A percentile compares a stretch with the other conserved stretches of the same genome.
Evolutionary conservation across 2,888 invertebrate species (phyloP).

Genomic region (Phyllotreta cruciferae): DNA sequence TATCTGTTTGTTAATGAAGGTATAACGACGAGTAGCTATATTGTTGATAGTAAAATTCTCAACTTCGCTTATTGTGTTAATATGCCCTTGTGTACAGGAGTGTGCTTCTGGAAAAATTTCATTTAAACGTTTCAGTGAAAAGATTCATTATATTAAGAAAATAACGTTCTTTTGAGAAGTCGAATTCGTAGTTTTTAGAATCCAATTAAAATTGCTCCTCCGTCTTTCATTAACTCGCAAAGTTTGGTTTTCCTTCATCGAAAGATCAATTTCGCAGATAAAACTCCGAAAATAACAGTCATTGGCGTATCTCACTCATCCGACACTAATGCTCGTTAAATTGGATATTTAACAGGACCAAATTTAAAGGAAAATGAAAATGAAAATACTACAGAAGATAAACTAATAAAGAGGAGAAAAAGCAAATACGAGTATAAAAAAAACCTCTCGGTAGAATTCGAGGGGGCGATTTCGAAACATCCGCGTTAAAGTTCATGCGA

Average conservation of each 20-base stretch:
- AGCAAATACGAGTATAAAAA: too few relatives aligned
- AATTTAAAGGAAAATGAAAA: too few relatives aligned
- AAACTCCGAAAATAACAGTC: slow-evolving; percentile 12
- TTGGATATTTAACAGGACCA: too few relatives aligned
- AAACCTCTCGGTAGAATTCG: too few relatives aligned
- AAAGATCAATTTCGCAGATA: slow-evolving; percentile 17
- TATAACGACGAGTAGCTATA: slow-evolving; percentile 9
- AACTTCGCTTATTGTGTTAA: slow-evolving; percentile 1
- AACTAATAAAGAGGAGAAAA: too few relatives aligned
- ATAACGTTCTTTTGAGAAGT: neutral
- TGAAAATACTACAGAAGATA: too few relatives aligned
- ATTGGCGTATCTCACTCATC: neutral
- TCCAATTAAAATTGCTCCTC: slow-evolving; percentile 6
- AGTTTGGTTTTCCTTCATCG: slow-evolving; percentile 14
- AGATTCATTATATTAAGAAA: too few relatives aligned
- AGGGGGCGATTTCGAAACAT: too few relatives aligned
- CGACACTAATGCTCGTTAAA: too few relatives aligned
- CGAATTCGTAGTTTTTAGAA: neutral
- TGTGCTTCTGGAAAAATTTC: too few relatives aligned
- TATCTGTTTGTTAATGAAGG: slow-evolving; percentile 21
- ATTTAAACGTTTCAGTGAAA: too few relatives aligned
- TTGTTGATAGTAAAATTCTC: neutral
- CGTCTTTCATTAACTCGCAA: slow-evolving; percentile 7
- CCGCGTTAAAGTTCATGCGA: neutral
- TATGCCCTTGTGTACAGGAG: neutral